Conservation (phyloP, 2,888 invertebrate species). For the Plemyria rubiginata region DNA sequence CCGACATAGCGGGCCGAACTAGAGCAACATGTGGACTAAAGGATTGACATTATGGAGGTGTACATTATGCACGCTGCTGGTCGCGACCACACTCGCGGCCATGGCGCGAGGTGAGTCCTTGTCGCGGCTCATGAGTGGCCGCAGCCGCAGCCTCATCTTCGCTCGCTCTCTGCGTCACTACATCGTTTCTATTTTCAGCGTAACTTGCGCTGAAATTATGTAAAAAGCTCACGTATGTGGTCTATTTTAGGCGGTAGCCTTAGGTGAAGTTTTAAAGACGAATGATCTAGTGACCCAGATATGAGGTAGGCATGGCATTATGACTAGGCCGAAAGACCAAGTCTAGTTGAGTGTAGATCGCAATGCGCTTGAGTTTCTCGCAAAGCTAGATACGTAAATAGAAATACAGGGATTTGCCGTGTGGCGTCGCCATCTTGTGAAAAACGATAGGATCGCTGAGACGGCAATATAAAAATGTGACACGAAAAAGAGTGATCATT, state of each 20-base stretch:
- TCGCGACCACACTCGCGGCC: slow-evolving; percentile 73
- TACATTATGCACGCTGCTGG: slow-evolving; percentile 79
- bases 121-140: slow-evolving; percentile 40
- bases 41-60: slow-evolving; percentile 81
- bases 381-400: slow-evolving; percentile 82
- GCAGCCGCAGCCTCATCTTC: slow-evolving; percentile 57
- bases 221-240: slow-evolving; percentile 83
- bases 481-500: slow-evolving; percentile 64
- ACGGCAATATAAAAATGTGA: slow-evolving; percentile 76
- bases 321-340: slow-evolving; percentile 27
- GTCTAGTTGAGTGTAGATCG: slow-evolving; percentile 37
- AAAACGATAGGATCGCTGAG: slow-evolving; percentile 82
- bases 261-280: slow-evolving; percentile 71
- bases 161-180: slow-evolving; percentile 74
- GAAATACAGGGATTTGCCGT: slow-evolving; percentile 84
- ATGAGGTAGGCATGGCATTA: slow-evolving; percentile 31
- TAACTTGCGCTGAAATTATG: slow-evolving; percentile 85
- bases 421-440: slow-evolving; percentile 84
- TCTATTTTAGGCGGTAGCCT: slow-evolving; percentile 82
- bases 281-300: slow-evolving; percentile 71
- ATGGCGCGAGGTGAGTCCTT: slow-evolving; percentile 78
- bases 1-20: slow-evolving; percentile 75
- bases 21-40: slow-evolving; percentile 81
- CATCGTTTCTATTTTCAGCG: slow-evolving; percentile 79
- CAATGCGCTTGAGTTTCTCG: slow-evolving; percentile 56